phyloP scores from a whole-genome alignment of 2,113 vertebrate species.

The Guaruba guarouba region DNA sequence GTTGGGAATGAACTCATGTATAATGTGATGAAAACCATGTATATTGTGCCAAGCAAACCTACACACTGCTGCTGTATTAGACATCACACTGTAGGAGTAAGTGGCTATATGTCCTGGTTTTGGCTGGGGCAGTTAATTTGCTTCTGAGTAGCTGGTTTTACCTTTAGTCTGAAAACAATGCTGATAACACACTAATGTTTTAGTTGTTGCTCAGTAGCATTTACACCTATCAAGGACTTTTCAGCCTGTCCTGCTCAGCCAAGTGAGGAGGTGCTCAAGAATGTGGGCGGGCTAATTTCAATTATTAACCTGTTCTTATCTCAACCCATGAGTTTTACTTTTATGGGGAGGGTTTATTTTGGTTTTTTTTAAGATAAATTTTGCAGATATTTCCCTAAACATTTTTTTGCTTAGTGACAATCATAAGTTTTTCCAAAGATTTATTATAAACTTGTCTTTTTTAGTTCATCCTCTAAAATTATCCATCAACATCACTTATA shows the following conservation, averaged over 20 bases:
- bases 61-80: accelerated
- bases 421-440: background rate
- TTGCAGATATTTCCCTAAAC: background rate
- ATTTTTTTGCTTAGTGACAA: background rate
- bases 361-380: background rate
- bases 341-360: too few species aligned
- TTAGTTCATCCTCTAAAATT: background rate
- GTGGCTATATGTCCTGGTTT: background rate
- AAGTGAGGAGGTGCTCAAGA: background rate
- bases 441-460: background rate
- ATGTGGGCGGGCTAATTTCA: background rate
- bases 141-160: background rate
- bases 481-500: background rate
- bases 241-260: background rate
- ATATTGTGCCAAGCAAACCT: background rate
- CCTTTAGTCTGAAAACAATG: background rate
- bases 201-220: background rate
- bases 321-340: background rate
- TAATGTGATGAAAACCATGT: background rate
- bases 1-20: background rate
- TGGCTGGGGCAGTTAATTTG: background rate
- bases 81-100: background rate
- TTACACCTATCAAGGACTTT: background rate
- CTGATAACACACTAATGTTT: background rate
- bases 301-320: background rate